Base-by-base conservation (phyloP, 2,113 vertebrate species). In the Dissostichus mawsoni region DNA sequence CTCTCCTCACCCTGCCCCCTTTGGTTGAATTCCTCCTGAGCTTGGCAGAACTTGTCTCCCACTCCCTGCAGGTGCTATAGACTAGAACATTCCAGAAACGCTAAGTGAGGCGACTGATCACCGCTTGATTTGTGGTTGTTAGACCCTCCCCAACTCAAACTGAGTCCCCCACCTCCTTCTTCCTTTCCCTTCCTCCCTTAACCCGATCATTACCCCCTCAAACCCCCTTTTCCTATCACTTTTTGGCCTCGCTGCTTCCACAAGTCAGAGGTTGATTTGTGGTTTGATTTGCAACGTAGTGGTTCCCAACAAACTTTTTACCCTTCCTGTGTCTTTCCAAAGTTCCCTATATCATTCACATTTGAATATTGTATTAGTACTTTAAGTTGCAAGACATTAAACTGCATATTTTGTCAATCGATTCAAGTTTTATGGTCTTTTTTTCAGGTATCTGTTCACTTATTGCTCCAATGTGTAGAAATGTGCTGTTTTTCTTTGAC, bases 1-100 rank as follows among this genome's bases (percentile, higher is more conserved):
- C 1, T 18, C 41, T 9, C 9, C 29, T 25, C 29, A 3, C 41
- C 11, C n/a, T 13, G 3, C 8, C 44, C n/a, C 16, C 41, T 11
- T 11, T 17, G 0, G 5, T 78, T 74, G 81, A 92, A 94, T 94
- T 92, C 92, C 88, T 82, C 45, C 47, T 10, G 72, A 91, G 81
- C 92, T 88, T 94, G 90, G 93, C 83, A 83, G 85, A 86, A 93
- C 94, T 85, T 94, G 94, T 89, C 69, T 88, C 86, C 79, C 47
- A 23, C 81, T 92, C 87, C 87, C 91, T 92, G 88, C 93, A 94
- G 93, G 92, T 94, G 88, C 92, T 82, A 80, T 80, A 87, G 84
- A 83, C 90, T 89, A 78, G 85, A 90, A 93, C 83, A 93, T 93
- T 93, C 91, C 93, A 89, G 45, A 71, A 84, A 78, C 63, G 3